Evolutionary conservation across 2,113 vertebrate genomes (phyloP).

Genomic region (Cyanoderma ruficeps): DNA sequence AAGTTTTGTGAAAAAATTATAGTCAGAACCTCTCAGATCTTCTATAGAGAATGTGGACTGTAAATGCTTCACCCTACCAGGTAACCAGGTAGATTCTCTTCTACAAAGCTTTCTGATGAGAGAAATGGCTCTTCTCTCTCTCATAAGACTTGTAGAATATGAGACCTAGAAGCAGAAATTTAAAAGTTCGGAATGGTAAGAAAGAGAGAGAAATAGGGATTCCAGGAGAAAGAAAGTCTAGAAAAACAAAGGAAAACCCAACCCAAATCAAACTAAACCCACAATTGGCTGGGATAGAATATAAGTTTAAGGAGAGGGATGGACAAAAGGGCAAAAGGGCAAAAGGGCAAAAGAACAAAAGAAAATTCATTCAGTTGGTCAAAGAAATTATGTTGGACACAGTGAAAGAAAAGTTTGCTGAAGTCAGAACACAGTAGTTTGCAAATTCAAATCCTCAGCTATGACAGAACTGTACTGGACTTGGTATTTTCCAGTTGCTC

Average conservation of each 20-base stretch:
- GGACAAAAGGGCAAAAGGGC: neutral
- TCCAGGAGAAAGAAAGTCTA: neutral
- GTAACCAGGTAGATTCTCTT: neutral
- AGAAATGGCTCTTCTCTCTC: neutral
- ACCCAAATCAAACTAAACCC: neutral
- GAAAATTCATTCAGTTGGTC: neutral
- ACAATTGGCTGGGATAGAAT: accelerated
- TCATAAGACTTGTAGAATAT: neutral
- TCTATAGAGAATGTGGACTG: neutral
- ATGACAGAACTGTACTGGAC: neutral
- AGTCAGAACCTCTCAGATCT: neutral
- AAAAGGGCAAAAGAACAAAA: neutral
- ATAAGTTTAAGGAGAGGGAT: neutral
- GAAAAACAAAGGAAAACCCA: neutral
- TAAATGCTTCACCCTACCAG: neutral
- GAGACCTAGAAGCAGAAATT: neutral
- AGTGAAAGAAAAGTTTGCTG: neutral
- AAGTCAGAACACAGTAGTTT: neutral
- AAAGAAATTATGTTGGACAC: neutral
- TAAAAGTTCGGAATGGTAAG: neutral
- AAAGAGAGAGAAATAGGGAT: neutral
- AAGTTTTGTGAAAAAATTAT: neutral
- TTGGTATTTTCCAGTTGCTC: neutral
- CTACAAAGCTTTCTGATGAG: neutral
- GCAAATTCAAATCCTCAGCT: neutral